phyloP scores from a whole-genome alignment of 2,113 vertebrate genomes.

The Psilopsiagon aymara region DNA sequence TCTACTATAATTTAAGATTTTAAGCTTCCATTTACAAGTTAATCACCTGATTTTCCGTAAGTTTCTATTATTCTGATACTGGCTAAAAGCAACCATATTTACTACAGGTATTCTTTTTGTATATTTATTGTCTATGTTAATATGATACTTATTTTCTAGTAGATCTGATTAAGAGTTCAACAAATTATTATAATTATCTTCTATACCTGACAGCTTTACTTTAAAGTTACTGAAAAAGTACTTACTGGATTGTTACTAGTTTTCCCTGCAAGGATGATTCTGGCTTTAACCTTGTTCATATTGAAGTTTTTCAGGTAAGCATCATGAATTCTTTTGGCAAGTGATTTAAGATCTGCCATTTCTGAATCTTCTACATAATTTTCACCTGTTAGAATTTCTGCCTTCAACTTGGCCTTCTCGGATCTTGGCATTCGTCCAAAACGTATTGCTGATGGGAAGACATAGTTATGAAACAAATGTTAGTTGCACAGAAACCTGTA shows the following conservation, averaged over 20 bases:
- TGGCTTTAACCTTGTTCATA: constrained; percentile 97
- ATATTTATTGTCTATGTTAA: not conserved
- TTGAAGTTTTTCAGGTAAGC: constrained; percentile 98
- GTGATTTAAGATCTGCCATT: constrained; percentile 89
- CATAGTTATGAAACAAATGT: not conserved
- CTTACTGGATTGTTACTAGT: constrained; percentile 90
- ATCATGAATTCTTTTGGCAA: constrained; percentile 92
- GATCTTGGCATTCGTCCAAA: constrained; percentile 98
- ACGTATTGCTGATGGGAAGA: constrained; percentile 86
- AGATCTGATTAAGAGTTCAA: not conserved
- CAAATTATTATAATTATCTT: not conserved
- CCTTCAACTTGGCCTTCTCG: constrained; percentile 95
- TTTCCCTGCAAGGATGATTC: constrained; percentile 94
- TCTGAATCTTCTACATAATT: constrained; percentile 82
- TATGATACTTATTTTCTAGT: not conserved
- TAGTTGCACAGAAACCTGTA: not conserved
- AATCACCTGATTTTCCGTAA: not conserved
- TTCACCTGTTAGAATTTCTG: constrained; percentile 90
- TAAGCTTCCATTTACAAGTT: not conserved
- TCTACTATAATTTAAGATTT: not conserved
- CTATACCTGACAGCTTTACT: not conserved
- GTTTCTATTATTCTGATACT: not conserved
- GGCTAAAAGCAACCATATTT: not conserved
- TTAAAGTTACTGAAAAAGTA: not conserved
- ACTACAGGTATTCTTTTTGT: not conserved